phyloP scores from a whole-genome alignment of 2,888 invertebrate genomes.

The Melanostoma scalare region DNA sequence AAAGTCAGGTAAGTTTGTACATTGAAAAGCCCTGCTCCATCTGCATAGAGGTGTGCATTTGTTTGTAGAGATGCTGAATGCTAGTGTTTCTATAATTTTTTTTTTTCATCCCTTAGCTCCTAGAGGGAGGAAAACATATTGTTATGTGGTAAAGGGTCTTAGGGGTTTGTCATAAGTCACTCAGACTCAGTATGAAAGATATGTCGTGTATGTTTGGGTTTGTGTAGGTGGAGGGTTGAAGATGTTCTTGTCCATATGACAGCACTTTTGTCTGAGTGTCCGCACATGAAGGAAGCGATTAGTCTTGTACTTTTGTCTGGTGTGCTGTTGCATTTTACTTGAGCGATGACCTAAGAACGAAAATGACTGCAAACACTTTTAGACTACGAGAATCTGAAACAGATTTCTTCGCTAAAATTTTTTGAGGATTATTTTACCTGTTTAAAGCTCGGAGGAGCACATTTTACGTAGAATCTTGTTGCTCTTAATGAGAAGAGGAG shows the following conservation, averaged over 20 bases:
- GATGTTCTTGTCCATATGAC: slow-evolving; percentile 60
- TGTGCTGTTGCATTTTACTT: slow-evolving; percentile 8
- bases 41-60: slow-evolving; percentile 20
- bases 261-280: slow-evolving; percentile 62
- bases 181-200: slow-evolving; percentile 13
- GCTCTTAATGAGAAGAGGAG: no score
- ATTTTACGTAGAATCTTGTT: background rate
- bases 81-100: background rate
- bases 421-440: background rate
- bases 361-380: slow-evolving; percentile 19
- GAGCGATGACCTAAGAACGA: slow-evolving; percentile 21
- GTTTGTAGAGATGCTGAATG: slow-evolving; percentile 33
- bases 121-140: slow-evolving; percentile 22
- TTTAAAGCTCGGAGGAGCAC: background rate
- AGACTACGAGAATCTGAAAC: slow-evolving; percentile 17
- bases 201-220: background rate
- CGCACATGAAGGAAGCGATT: slow-evolving; percentile 51
- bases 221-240: slow-evolving; percentile 20
- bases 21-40: no score
- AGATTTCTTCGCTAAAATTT: background rate
- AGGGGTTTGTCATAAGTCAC: slow-evolving; percentile 55
- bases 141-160: slow-evolving; percentile 32
- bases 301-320: slow-evolving; percentile 47
- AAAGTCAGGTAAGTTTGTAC: slow-evolving; percentile 89
- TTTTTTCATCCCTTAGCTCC: slow-evolving; percentile 1